Percentiles rank a stretch among this genome's conserved stretches.
phyloP scores from a whole-genome alignment of 2,113 vertebrate species.

The Machaerirhynchus nigripectus region DNA sequence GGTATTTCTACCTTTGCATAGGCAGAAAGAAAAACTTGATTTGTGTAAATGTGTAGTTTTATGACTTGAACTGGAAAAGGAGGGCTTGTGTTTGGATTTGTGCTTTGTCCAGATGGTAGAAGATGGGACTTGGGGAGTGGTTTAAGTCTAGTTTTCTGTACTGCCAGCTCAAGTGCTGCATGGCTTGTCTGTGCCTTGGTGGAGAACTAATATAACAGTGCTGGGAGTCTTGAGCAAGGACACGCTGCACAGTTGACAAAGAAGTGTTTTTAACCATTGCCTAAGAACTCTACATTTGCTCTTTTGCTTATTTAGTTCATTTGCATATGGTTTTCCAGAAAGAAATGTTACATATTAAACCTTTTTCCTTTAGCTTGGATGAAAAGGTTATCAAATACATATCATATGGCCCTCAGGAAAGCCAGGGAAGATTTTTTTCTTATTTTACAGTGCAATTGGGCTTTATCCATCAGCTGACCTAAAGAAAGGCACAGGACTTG shows the following conservation, averaged over 20 bases:
- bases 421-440: not conserved
- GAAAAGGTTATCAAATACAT: not conserved
- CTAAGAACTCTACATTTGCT: not conserved
- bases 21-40: not conserved
- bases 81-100: not conserved
- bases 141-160: not conserved
- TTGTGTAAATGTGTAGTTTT: not conserved
- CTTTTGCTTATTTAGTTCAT: not conserved
- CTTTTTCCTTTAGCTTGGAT: not conserved
- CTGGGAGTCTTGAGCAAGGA: not conserved
- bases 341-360: not conserved
- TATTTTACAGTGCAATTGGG: not conserved
- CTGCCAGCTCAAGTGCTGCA: not conserved
- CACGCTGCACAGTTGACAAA: not conserved
- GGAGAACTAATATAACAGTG: not conserved
- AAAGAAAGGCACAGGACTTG: not conserved
- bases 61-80: not conserved
- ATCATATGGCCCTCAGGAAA: not conserved
- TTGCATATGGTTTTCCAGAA: not conserved
- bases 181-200: not conserved
- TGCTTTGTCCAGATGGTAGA: not conserved
- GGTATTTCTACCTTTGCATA: not conserved
- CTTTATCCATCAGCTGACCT: not conserved
- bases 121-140: not conserved
- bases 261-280: not conserved